phyloP scores from a whole-genome alignment of 64 coral and sea anemone species.

The Stichodactyla mertensii region DNA sequence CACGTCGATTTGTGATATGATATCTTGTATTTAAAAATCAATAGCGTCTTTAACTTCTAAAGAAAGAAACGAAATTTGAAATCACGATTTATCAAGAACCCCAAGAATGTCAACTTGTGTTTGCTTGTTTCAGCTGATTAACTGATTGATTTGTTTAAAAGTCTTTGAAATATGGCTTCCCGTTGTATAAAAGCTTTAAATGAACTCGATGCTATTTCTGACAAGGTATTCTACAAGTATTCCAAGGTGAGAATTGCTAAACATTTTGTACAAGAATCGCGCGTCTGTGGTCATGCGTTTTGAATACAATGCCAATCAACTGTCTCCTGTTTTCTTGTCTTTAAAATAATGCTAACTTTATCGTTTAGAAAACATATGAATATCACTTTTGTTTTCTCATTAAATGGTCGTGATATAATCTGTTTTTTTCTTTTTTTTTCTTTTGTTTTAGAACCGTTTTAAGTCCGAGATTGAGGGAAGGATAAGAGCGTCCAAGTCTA shows the following conservation, averaged over 20 bases:
- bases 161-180: slow-evolving; percentile 55
- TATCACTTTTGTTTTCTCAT: neutral
- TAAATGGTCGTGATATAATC: neutral
- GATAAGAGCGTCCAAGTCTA: neutral
- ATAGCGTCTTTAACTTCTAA: neutral
- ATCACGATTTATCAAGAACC: neutral
- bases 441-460: slow-evolving; percentile 13
- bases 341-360: neutral
- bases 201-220: slow-evolving; percentile 80
- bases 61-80: neutral
- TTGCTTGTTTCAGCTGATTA: neutral
- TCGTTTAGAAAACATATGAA: neutral
- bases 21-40: neutral
- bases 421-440: too few species aligned
- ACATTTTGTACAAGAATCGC: neutral
- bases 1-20: neutral
- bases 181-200: slow-evolving; percentile 76
- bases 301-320: neutral
- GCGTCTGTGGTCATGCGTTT: neutral
- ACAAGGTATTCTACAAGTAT: slow-evolving; percentile 70
- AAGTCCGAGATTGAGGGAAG: neutral
- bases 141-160: neutral
- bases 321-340: neutral
- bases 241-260: slow-evolving; percentile 51
- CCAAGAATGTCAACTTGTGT: neutral